phyloP scores from a whole-genome alignment of 2,797 vertebrate species.

The Acanthis flammea region DNA sequence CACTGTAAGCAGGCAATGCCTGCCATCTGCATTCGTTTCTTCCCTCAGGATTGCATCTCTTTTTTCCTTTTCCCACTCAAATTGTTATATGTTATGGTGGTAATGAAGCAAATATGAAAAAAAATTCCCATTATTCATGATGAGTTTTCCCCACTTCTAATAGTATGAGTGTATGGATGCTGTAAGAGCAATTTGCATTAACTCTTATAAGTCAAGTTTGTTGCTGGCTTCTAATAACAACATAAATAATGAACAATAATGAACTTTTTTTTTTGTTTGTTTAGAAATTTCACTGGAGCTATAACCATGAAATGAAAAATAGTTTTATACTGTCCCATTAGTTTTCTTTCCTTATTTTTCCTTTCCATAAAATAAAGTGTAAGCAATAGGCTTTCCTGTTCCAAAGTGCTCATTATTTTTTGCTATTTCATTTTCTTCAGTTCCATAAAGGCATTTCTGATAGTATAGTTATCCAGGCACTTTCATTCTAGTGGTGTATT shows the following conservation, averaged over 20 bases:
- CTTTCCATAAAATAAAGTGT: neutral
- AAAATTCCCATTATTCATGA: neutral
- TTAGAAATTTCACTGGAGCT: slow-evolving; percentile 22
- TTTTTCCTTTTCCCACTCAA: neutral
- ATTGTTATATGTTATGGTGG: neutral
- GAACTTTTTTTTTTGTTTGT: slow-evolving; percentile 16
- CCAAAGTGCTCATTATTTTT: slow-evolving; percentile 18
- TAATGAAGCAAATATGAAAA: neutral
- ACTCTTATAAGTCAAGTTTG: neutral
- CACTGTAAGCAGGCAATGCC: neutral
- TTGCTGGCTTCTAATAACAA: slow-evolving; percentile 14
- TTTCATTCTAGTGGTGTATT: neutral
- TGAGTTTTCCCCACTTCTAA: neutral
- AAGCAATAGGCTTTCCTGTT: slow-evolving; percentile 13
- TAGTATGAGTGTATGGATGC: neutral
- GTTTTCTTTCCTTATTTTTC: neutral
- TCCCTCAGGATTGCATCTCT: neutral
- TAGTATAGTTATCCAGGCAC: neutral
- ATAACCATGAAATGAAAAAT: slow-evolving; percentile 49
- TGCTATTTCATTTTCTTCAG: slow-evolving; percentile 15
- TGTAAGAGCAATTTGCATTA: neutral
- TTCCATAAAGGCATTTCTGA: neutral
- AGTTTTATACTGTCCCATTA: slow-evolving; percentile 12
- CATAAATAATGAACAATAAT: slow-evolving; percentile 60
- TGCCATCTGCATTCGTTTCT: neutral